phyloP scores from a whole-genome alignment of 2,888 invertebrate species.

The Sisyra nigra region DNA sequence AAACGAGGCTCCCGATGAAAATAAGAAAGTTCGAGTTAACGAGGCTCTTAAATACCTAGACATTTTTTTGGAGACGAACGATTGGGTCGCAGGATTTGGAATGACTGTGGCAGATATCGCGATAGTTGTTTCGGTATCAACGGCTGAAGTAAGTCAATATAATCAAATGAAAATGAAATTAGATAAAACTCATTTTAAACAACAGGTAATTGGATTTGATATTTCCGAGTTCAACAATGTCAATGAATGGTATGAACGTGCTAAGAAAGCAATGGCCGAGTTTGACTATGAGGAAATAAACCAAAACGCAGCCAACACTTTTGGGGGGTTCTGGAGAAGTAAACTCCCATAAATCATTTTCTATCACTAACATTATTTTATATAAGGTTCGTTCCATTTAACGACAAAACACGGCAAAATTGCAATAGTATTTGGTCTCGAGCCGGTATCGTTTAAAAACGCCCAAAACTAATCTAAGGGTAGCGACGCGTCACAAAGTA shows the following conservation, averaged over 20 bases:
- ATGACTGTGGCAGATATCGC: slow-evolving; percentile 55
- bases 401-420: too few relatives aligned
- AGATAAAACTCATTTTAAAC: neutral
- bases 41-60: slow-evolving; percentile 43
- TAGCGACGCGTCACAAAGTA: too few relatives aligned
- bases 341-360: slow-evolving; percentile 16
- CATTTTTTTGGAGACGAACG: slow-evolving; percentile 35
- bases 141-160: slow-evolving; percentile 34
- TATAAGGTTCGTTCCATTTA: too few relatives aligned
- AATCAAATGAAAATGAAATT: neutral
- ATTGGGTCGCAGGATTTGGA: slow-evolving; percentile 48
- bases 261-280: slow-evolving; percentile 43
- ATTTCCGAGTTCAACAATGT: slow-evolving; percentile 38
- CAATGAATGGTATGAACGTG: slow-evolving; percentile 45
- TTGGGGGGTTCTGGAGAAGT: slow-evolving; percentile 36
- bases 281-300: slow-evolving; percentile 54
- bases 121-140: slow-evolving; percentile 40
- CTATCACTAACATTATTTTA: too few relatives aligned
- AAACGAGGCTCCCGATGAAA: neutral
- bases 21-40: slow-evolving; percentile 32
- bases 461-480: too few relatives aligned
- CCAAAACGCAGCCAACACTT: slow-evolving; percentile 35
- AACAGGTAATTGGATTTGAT: slow-evolving; percentile 36
- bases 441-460: too few relatives aligned
- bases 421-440: too few relatives aligned